These are phyloP conservation scores for Exocentrus adspersus DNA, from an alignment of 2,888 invertebrate species.

Conservation along the genomic window DNA sequence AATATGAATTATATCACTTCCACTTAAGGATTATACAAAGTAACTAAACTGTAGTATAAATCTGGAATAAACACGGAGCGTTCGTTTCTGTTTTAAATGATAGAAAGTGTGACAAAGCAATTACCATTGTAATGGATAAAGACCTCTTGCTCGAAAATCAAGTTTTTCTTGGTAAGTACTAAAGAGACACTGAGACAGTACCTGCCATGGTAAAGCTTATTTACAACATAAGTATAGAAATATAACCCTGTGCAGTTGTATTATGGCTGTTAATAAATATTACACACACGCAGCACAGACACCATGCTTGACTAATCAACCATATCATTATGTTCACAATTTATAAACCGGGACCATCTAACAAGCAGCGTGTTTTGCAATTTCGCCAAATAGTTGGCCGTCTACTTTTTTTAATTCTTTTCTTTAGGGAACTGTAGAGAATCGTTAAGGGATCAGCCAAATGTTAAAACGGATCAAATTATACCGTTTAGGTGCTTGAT, in stretches of 20 bases:
- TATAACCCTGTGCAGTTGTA: conserved; percentile 30
- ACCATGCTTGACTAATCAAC: conserved; percentile 40
- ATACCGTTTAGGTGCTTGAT: neutral
- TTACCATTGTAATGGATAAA: neutral
- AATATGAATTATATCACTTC: conserved; percentile 15
- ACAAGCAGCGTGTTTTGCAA: conserved; percentile 10
- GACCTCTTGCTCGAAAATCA: neutral
- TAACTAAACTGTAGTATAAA: neutral
- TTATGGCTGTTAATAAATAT: conserved; percentile 30
- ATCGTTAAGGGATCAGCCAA: conserved; percentile 12
- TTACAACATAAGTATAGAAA: neutral
- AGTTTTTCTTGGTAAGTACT: too few species aligned
- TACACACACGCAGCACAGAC: conserved; percentile 43
- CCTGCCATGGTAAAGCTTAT: too few species aligned
- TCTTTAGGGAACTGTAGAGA: neutral
- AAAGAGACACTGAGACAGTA: too few species aligned
- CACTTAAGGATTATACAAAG: conserved; percentile 8
- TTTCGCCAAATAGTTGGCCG: conserved; percentile 17
- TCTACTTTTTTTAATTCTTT: neutral
- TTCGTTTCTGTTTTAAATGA: neutral
- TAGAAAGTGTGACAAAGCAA: conserved; percentile 6
- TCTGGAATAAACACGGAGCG: neutral
- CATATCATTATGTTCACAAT: conserved; percentile 34
- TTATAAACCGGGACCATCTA: conserved; percentile 29
- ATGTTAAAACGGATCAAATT: conserved; percentile 8